Evolutionary conservation across 2,113 vertebrate species (phyloP).

Genomic region (Stomatorhinus ivindoensis): DNA sequence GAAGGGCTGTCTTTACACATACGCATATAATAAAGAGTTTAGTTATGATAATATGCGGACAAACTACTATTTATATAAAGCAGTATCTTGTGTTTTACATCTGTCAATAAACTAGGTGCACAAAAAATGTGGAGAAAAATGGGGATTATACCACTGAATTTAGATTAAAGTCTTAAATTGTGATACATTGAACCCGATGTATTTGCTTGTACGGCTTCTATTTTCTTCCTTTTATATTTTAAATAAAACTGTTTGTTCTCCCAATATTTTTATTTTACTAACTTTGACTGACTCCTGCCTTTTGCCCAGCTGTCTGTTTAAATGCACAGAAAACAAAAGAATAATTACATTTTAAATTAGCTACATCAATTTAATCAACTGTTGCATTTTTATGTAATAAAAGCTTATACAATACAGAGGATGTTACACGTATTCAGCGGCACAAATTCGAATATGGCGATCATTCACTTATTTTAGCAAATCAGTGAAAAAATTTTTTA

Average conservation of each 20-base stretch:
- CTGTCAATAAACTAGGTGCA: not conserved
- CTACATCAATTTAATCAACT: not conserved
- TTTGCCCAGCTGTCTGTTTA: not conserved
- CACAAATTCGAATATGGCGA: not conserved
- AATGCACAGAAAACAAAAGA: not conserved
- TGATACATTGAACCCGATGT: not conserved
- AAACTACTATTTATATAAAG: not conserved
- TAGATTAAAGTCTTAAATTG: not conserved
- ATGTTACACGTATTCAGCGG: not conserved
- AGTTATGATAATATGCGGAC: not conserved
- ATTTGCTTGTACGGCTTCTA: not conserved
- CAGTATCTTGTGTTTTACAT: not conserved
- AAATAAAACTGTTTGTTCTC: not conserved
- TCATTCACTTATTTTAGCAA: not conserved
- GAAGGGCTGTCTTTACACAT: not conserved
- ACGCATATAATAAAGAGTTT: not conserved
- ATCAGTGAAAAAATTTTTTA: no score
- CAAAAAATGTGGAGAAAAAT: not conserved
- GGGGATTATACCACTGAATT: not conserved
- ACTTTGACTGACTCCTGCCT: not conserved
- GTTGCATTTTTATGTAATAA: not conserved
- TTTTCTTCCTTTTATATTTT: not conserved
- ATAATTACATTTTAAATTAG: not conserved
- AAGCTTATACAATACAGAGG: not conserved
- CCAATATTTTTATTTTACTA: not conserved